Conservation (phyloP, 2,888 invertebrate species). For the Dasysyrphus tricinctus region DNA sequence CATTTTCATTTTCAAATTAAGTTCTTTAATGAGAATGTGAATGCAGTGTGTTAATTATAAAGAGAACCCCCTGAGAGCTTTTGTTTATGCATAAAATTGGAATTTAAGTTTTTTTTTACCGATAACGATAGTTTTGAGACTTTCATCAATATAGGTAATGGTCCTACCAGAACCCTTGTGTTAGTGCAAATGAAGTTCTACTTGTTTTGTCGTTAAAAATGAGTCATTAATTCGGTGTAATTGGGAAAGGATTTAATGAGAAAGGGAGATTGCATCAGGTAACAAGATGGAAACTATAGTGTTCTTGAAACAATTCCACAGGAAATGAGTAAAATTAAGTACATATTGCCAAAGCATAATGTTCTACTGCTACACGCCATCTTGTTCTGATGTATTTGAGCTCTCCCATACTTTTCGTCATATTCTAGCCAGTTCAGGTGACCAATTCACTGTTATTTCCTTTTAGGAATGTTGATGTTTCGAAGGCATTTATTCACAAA, state of each 20-base stretch:
- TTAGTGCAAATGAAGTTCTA: background rate
- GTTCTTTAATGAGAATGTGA: conserved; percentile 56
- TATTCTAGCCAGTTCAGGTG: no score
- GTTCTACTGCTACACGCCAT: no score
- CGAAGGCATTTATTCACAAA: no score
- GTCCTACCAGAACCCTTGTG: background rate
- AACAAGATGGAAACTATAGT: background rate
- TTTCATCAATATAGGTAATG: conserved; percentile 11
- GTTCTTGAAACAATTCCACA: background rate
- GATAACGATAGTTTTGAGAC: background rate
- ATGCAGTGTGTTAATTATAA: conserved; percentile 62
- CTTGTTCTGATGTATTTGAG: no score
- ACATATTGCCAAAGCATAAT: background rate
- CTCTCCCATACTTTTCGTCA: no score
- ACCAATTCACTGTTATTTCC: no score
- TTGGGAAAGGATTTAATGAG: background rate
- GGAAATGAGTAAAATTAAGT: background rate
- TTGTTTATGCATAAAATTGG: conserved; percentile 44
- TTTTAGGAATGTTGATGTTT: no score
- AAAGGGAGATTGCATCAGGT: background rate
- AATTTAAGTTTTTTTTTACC: conserved; percentile 2
- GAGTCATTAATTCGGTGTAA: conserved; percentile 9
- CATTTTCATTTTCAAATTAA: conserved; percentile 45
- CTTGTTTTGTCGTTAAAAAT: background rate
- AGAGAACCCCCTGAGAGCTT: conserved; percentile 33